These are phyloP conservation scores for Choloepus hoffmanni DNA, from an alignment of 2,113 vertebrate species.

Conservation along the genomic window DNA sequence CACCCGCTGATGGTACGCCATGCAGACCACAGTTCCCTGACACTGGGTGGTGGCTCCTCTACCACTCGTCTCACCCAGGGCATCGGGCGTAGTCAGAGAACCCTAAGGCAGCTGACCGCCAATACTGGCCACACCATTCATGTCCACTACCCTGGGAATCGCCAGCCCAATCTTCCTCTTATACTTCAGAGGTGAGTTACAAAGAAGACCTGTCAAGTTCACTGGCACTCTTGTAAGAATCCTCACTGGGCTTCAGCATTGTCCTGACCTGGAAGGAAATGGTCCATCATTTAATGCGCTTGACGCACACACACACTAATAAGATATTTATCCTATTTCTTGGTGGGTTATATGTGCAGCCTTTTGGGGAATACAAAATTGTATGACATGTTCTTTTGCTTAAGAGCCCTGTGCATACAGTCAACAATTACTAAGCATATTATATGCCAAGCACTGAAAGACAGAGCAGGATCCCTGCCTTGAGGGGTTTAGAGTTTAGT, in stretches of 20 bases:
- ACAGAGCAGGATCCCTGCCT: neutral
- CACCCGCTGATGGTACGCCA: conserved; percentile 97
- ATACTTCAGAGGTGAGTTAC: conserved; percentile 93
- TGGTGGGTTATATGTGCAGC: neutral
- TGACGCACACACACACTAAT: neutral
- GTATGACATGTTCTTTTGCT: conserved; percentile 3
- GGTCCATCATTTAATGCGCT: neutral
- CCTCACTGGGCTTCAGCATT: neutral
- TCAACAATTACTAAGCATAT: conserved; percentile 45
- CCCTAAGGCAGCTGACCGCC: conserved; percentile 93
- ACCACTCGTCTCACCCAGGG: conserved; percentile 94
- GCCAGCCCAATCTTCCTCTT: conserved; percentile 95
- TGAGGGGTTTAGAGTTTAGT: conserved; percentile 12
- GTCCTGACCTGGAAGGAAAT: neutral
- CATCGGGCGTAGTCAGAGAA: conserved; percentile 95
- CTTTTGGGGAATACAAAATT: conserved; percentile 30
- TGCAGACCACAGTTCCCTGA: conserved; percentile 94
- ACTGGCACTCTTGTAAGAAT: neutral
- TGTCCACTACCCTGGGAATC: conserved; percentile 96
- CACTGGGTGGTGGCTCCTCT: conserved; percentile 91
- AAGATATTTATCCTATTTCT: conserved; percentile 9
- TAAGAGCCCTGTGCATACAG: neutral
- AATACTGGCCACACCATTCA: conserved; percentile 97
- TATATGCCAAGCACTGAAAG: conserved; percentile 1
- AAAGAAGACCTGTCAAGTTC: neutral